Base-by-base conservation (phyloP, 35 echinoderm and acorn worm genomes). In the Lytechinus pictus region DNA sequence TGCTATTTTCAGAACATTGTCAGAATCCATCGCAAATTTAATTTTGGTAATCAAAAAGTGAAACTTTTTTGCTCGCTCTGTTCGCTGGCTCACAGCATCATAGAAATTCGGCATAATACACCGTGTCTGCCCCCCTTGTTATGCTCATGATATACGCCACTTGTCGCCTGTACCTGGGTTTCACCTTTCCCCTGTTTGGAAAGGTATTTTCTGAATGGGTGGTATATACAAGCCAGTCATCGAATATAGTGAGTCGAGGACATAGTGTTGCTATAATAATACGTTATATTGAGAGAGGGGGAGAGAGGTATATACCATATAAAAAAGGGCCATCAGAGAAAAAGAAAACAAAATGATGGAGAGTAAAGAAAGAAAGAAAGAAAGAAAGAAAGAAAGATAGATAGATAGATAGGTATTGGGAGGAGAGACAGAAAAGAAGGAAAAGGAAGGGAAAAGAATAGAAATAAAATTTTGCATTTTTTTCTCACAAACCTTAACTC, bases 151-250 rank as follows among this genome's bases (percentile, higher is more conserved):
- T 44, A 44, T 44, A 44, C 33, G 33, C 33, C 33, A 44, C 33
- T 44, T 44, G 33, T 79, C 66, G 66, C 66, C n/a, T 79, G 66
- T 54, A 44, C 33, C 88, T 90, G 88, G 29, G 52, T 90, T 90
- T 90, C 88, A 54, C 52, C 88, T 90, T 52, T 90, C 88, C 52
- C 52, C 88, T 19, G 13, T 90, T 90, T 54, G 88, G 29, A 33
- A 44, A 58, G 56, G 56, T 58, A 90, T 90, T 90, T 54, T 33
- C 28, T 33, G 88, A 54, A 14, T 54, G 54, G 12, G 3, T 54
- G 21, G 53, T 93, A 93, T 93, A 54, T 93, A 93, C 92, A 93
- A 27, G 92, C 92, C 92, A 93, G 57, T 93, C 92, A 93, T 10
- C 12, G 92, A 8, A 57, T 27, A 93, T 93, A 93, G 27, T 27